Evolutionary conservation across 1,140 invertebrate species (phyloP), one percentile per base, ranked within the genome.

Genomic region (Drosophila tristis): DNA sequence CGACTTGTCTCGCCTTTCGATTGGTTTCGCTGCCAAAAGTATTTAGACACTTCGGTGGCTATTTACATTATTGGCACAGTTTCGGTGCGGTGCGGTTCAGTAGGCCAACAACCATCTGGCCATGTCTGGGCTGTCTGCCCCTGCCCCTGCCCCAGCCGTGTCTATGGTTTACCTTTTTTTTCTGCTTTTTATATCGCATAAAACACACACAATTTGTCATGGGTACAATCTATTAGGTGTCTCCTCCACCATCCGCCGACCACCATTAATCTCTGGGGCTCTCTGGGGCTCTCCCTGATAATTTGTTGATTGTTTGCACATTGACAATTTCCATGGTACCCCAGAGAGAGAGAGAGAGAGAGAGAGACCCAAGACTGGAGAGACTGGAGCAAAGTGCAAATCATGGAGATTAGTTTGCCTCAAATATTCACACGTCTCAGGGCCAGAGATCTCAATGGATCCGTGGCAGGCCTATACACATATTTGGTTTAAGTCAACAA

Each of bases 401-500:
- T 76, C 80, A 76, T 67, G 11, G 43, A 31, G 59, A 61, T 70
- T 70, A 70, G 35, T 50, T 50, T 50, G 26, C 35, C 58, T 54
- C 54, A 72, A 79, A 84, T 80, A 60, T 85, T 84, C 80, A 85
- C 80, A 84, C 80, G 80, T 85, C 61, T 65, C 49, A 26, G 62
- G 55, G 48, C 61, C 1, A 60, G n/a, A 62, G 45, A 62, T 51
- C 56, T 56, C 11, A 50, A 44, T 67, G 48, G 35, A 82, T 63
- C 55, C 74, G 70, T 78, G 60, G 79, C 67, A 84, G 54, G 50
- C 67, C 57, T 71, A 53, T 43, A 70, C 61, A 49, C 55, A 74
- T 73, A 74, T 60, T 78, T 68, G 53, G 57, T 61, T 61, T 74
- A 76, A 78, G 62, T 76, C 79, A 78, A 68, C 74, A 71, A 39